Evolutionary conservation across 2,113 vertebrate species (phyloP), one percentile per base, ranked within the genome.

Genomic region (Vidua macroura): DNA sequence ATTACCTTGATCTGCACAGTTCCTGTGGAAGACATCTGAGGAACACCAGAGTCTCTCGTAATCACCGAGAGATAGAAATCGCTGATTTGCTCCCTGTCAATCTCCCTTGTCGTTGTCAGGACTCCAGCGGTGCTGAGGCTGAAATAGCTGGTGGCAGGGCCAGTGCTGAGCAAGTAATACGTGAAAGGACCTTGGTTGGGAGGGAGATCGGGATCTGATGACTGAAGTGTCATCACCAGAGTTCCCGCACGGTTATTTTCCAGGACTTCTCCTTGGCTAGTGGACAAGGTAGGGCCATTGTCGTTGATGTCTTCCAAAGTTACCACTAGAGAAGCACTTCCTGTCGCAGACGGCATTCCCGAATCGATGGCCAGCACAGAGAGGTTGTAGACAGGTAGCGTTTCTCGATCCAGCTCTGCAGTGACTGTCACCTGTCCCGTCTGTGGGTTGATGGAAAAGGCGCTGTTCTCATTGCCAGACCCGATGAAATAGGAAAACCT

Each of bases 11-110:
- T 94, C 8, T 98, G 99, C 92, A 99, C 98, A 1, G 99, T 99
- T 88, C 98, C 99, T 2, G 99, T 99, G 70, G 99, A 99, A 59
- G 99, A 99, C 99, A 99, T 99, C 46, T 99, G 99, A 68, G 99
- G 99, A 30, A 98, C 68, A 0, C 99, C 99, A 30, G 99, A 99
- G 92, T 99, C 99, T 81, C 98, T 98, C 0, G 99, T 99, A 30
- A 99, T 94, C 82, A 99, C 98, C 0, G 98, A 98, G 83, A 99
- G 97, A 73, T 98, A 99, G 97, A 99, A 99, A 91, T 99, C 98
- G 1, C 98, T 98, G 31, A 99, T 99, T 97, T 99, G 99, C 87
- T 99, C 99, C 79, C 99, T 97, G 97, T 99, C 99, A 0, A 99
- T 99, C 97, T 99, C 99, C 33, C 99, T 97, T 1, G 98, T 99